A percentile compares a stretch with the other conserved stretches of the same genome.
Conservation (phyloP, 2,113 vertebrate species). For the Formicarius rufipectus region DNA sequence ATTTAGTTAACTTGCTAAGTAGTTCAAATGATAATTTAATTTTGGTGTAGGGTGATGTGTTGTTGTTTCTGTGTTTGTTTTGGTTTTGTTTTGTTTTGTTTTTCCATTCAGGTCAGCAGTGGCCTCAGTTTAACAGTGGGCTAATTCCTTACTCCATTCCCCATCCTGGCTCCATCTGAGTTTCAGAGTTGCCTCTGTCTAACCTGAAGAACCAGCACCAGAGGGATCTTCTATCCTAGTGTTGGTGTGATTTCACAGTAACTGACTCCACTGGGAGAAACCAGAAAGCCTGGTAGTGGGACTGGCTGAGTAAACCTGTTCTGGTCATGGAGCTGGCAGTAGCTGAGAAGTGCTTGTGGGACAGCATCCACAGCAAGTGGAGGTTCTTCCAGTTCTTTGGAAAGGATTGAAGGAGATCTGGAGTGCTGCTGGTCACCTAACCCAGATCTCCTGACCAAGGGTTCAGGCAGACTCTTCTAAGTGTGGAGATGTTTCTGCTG, state of each 20-base stretch:
- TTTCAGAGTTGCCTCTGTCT: not conserved
- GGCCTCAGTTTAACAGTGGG: not conserved
- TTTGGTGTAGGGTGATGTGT: not conserved
- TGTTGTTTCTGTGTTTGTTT: no score
- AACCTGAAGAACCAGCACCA: not conserved
- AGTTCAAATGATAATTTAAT: conserved; percentile 46
- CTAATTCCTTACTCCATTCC: not conserved
- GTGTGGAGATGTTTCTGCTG: not conserved
- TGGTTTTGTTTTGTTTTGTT: not conserved
- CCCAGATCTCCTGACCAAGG: not conserved
- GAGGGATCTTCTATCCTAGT: not conserved
- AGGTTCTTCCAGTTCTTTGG: not conserved
- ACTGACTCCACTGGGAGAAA: not conserved
- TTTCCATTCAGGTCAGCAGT: conserved; percentile 7
- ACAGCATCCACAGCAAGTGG: rapidly evolving
- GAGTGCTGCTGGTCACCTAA: not conserved
- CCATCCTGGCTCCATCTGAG: not conserved
- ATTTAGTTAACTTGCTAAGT: conserved; percentile 61
- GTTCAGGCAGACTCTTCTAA: not conserved
- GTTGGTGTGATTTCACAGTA: not conserved
- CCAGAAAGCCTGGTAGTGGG: not conserved
- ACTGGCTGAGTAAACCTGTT: not conserved
- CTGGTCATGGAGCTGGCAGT: not conserved
- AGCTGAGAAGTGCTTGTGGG: not conserved
- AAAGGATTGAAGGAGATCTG: not conserved